These are phyloP conservation scores for Actinia equina DNA, from an alignment of 64 coral and sea anemone genomes.

Conservation along the genomic window DNA sequence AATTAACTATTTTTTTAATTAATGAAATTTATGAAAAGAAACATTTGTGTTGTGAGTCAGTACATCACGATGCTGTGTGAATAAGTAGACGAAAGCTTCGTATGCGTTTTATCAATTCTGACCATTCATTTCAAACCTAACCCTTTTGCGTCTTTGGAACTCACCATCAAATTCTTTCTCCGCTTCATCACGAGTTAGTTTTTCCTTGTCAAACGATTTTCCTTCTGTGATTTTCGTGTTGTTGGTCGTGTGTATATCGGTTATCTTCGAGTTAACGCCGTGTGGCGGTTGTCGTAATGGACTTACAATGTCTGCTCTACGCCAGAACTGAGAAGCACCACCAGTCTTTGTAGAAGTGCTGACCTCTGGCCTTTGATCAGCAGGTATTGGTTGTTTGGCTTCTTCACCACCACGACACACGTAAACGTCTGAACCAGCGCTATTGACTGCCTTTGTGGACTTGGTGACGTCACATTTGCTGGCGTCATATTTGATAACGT, in stretches of 20 bases:
- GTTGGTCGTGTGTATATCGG: background rate
- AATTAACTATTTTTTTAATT: no score
- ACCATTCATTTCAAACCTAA: background rate
- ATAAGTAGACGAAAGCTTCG: no score
- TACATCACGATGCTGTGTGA: no score
- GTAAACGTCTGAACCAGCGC: background rate
- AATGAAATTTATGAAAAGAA: no score
- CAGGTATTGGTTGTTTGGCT: conserved; percentile 10
- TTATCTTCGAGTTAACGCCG: background rate
- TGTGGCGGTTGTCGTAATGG: background rate
- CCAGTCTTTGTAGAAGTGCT: background rate
- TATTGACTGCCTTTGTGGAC: background rate
- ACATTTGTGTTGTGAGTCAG: no score
- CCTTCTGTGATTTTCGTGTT: background rate
- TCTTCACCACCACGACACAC: background rate
- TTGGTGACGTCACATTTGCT: no score
- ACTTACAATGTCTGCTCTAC: background rate
- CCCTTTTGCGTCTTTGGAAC: background rate
- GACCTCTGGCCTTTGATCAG: background rate
- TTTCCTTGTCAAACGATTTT: background rate
- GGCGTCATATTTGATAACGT: background rate
- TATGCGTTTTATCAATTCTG: no score
- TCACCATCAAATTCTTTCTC: background rate
- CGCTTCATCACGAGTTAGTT: background rate
- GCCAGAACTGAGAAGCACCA: background rate